Conservation (phyloP, 2,888 invertebrate genomes). For the Xylocampa areola region DNA sequence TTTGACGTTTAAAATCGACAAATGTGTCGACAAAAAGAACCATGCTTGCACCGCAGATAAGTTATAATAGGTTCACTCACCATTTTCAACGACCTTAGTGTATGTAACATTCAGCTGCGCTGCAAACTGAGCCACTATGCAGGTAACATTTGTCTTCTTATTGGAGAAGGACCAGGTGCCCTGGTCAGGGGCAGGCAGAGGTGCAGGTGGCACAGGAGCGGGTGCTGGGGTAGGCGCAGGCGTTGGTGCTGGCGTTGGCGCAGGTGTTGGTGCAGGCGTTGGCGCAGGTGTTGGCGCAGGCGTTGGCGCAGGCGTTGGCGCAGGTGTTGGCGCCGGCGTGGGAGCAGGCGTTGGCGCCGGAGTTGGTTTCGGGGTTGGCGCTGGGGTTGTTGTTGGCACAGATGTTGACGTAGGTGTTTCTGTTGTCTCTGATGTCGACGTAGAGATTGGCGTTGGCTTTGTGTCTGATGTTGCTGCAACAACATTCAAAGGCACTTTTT, state of each 20-base stretch:
- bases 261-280: not conserved
- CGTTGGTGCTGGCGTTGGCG: not conserved
- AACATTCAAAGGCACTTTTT: not conserved
- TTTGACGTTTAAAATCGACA: too few species aligned
- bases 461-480: not conserved
- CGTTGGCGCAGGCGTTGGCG: not conserved
- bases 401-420: not conserved
- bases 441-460: not conserved
- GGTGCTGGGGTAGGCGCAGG: slow-evolving; percentile 50
- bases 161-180: slow-evolving; percentile 75
- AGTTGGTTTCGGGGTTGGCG: not conserved
- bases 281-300: not conserved
- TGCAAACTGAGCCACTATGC: slow-evolving; percentile 92
- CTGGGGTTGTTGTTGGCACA: not conserved
- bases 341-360: not conserved
- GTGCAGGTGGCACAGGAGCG: slow-evolving; percentile 66
- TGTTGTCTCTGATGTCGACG: not conserved
- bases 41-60: too few species aligned
- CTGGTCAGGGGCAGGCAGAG: slow-evolving; percentile 72
- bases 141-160: slow-evolving; percentile 84
- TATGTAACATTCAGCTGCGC: slow-evolving; percentile 91
- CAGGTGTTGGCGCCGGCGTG: accelerated
- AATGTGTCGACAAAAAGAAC: too few species aligned
- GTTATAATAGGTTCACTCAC: slow-evolving; percentile 66
- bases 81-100: slow-evolving; percentile 66